Evolutionary conservation across 1,140 invertebrate genomes (phyloP).

Genomic region (Plodia interpunctella): DNA sequence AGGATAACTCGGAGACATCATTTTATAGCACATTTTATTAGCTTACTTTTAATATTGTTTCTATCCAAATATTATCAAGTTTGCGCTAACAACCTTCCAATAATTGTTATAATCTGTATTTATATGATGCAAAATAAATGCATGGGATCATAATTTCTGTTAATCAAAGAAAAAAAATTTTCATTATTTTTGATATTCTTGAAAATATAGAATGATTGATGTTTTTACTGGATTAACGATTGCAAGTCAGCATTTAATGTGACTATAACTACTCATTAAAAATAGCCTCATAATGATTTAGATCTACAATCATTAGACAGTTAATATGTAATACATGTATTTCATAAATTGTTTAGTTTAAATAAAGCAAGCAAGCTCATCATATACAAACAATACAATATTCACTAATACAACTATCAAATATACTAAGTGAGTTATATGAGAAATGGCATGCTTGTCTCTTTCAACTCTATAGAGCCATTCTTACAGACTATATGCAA

Average conservation of each 20-base stretch:
- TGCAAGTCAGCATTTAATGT: too few relatives aligned
- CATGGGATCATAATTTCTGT: too few relatives aligned
- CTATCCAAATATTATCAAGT: too few relatives aligned
- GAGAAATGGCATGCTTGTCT: slow-evolving; percentile 58
- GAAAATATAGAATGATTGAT: too few relatives aligned
- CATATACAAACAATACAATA: slow-evolving; percentile 22
- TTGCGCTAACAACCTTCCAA: too few relatives aligned
- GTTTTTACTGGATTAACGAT: too few relatives aligned
- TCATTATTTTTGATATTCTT: too few relatives aligned
- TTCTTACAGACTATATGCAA: slow-evolving; percentile 74
- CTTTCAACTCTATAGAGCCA: slow-evolving; percentile 71
- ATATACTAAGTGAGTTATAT: slow-evolving; percentile 30
- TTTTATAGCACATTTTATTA: not conserved
- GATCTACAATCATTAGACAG: not conserved
- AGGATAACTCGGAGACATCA: not conserved
- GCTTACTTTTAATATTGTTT: not conserved
- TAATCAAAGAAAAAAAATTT: too few relatives aligned
- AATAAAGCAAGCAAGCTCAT: not conserved
- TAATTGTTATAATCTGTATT: too few relatives aligned
- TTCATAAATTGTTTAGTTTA: not conserved
- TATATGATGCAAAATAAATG: too few relatives aligned
- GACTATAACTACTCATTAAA: too few relatives aligned
- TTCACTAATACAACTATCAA: slow-evolving; percentile 20
- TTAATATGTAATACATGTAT: not conserved
- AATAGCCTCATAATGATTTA: not conserved